These are phyloP conservation scores for Dipodomys ordii DNA, from an alignment of 2,113 vertebrate genomes.

Conservation along the genomic window DNA sequence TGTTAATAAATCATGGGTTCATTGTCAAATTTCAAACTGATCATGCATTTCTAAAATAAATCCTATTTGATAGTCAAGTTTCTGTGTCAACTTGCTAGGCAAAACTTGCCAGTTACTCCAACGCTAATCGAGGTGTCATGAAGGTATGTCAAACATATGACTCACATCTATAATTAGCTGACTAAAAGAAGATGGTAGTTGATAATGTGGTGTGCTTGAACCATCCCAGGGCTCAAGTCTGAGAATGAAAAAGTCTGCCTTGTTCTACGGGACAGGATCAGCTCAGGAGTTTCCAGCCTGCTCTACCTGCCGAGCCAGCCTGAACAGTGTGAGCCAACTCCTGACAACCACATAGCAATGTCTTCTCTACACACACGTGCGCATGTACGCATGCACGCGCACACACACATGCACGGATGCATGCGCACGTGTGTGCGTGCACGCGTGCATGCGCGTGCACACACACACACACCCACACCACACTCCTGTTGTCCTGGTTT, in stretches of 20 bases:
- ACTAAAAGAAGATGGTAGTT: not conserved
- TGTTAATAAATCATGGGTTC: not conserved
- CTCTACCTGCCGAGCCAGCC: not conserved
- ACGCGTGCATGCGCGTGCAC: no score
- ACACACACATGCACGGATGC: no score
- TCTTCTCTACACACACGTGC: no score
- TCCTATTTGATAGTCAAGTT: not conserved
- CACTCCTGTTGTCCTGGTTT: no score
- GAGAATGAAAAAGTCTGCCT: not conserved
- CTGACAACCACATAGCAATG: not conserved
- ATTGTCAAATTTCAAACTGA: not conserved
- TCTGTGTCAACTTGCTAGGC: not conserved
- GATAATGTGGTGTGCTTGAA: not conserved
- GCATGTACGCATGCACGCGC: no score
- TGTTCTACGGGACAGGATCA: not conserved
- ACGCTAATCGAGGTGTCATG: no score
- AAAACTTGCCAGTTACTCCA: rapidly evolving
- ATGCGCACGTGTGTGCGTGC: no score
- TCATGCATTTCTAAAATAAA: not conserved
- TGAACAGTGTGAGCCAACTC: not conserved
- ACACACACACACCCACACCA: no score
- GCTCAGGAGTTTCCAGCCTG: not conserved
- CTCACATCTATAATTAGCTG: not conserved
- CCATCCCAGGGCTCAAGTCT: not conserved
- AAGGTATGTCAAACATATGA: no score